These are phyloP conservation scores for Caenorhabditis briggsae DNA, from an alignment of 1,140 invertebrate species.

Conservation along the genomic window DNA sequence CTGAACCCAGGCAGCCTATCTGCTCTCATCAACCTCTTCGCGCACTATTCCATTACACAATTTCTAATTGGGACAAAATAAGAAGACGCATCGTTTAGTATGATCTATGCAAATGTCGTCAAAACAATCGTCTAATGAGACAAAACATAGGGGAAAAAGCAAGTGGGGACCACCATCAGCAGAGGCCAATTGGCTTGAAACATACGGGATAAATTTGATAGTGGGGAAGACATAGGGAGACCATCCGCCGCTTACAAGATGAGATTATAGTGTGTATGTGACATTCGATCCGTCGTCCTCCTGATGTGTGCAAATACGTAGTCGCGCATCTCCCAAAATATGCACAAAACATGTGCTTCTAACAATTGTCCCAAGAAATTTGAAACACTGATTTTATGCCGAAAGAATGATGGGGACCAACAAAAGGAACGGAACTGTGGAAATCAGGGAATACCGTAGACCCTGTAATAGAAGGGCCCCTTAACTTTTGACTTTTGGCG, in stretches of 20 bases:
- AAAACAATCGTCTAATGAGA: slow-evolving; percentile 53
- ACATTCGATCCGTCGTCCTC: slow-evolving; percentile 31
- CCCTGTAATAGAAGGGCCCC: too few relatives aligned
- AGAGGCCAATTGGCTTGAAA: slow-evolving; percentile 43
- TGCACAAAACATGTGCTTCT: slow-evolving; percentile 47
- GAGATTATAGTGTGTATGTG: slow-evolving; percentile 43
- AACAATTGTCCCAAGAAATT: slow-evolving; percentile 9
- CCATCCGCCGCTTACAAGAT: slow-evolving; percentile 26
- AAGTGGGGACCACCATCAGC: neutral
- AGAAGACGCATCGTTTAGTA: slow-evolving; percentile 42
- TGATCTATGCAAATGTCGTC: slow-evolving; percentile 55
- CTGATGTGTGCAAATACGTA: slow-evolving; percentile 26
- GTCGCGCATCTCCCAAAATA: slow-evolving; percentile 25
- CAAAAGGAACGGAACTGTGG: neutral
- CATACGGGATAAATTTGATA: slow-evolving; percentile 53
- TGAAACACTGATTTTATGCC: slow-evolving; percentile 24
- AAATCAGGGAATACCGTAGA: too few relatives aligned
- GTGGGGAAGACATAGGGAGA: neutral
- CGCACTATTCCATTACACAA: slow-evolving; percentile 52
- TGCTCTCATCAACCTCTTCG: neutral
- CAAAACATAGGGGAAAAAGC: neutral
- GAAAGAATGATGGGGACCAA: neutral
- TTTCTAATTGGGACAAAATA: neutral
- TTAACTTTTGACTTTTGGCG: too few relatives aligned
- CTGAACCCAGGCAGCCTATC: neutral